phyloP scores from a whole-genome alignment of 1,140 invertebrate genomes.

The Belonocnema kinseyi region DNA sequence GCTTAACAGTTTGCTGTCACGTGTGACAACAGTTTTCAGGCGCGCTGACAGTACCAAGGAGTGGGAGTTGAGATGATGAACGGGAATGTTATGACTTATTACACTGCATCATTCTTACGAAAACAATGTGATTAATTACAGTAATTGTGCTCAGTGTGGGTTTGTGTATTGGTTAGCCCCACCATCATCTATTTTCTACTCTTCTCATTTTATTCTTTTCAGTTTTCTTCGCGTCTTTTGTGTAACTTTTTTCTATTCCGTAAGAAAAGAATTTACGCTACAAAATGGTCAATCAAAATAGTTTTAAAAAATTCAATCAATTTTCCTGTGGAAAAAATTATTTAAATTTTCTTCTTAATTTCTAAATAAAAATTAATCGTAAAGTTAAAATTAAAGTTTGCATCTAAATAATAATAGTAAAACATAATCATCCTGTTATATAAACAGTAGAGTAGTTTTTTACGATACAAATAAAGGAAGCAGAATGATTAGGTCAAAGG shows the following conservation, averaged over 20 bases:
- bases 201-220: slow-evolving; percentile 8
- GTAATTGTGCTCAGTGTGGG: slow-evolving; percentile 58
- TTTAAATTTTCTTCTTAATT: too few species aligned
- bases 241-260: background rate
- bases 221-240: background rate
- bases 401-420: background rate
- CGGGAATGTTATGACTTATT: slow-evolving; percentile 62
- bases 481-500: too few species aligned
- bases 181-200: slow-evolving; percentile 34
- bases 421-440: background rate
- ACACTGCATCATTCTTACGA: slow-evolving; percentile 59
- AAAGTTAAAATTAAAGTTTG: background rate
- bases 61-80: slow-evolving; percentile 35
- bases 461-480: too few species aligned
- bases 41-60: slow-evolving; percentile 46
- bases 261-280: background rate
- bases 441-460: too few species aligned
- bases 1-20: slow-evolving; percentile 57
- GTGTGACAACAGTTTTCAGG: slow-evolving; percentile 54
- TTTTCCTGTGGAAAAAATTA: too few species aligned
- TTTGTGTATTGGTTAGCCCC: slow-evolving; percentile 50
- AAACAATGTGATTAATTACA: slow-evolving; percentile 67
- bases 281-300: too few species aligned
- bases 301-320: too few species aligned
- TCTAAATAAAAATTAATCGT: background rate